phyloP scores from a whole-genome alignment of 2,888 invertebrate species.

The Caenorhabditis virilis region DNA sequence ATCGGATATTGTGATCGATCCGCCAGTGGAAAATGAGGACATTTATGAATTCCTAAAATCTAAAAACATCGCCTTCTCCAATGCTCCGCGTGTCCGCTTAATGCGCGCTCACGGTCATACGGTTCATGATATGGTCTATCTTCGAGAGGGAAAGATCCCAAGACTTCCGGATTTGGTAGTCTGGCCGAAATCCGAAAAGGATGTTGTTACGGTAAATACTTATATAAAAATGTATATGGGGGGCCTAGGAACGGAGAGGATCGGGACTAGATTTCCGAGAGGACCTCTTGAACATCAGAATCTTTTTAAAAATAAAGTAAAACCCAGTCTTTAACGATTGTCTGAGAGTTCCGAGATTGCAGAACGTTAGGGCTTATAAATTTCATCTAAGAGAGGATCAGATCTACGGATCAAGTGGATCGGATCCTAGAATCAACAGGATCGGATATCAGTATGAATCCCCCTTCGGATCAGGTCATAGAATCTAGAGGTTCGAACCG shows the following conservation, averaged over 20 bases:
- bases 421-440: no score
- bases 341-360: neutral
- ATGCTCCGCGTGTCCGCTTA: constrained; percentile 73
- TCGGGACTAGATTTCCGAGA: neutral
- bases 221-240: neutral
- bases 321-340: no score
- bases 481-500: neutral
- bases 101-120: constrained; percentile 66
- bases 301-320: no score
- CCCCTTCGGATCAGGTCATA: neutral
- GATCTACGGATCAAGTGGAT: neutral
- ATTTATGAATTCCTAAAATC: constrained; percentile 87
- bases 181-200: constrained; percentile 78
- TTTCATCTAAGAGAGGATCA: neutral
- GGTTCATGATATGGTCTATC: constrained; percentile 82
- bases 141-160: constrained; percentile 77
- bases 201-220: constrained; percentile 29
- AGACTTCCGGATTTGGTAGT: constrained; percentile 90
- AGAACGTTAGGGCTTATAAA: neutral
- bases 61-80: constrained; percentile 81
- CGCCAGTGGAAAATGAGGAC: constrained; percentile 84
- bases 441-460: no score
- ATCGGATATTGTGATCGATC: constrained; percentile 75
- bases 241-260: neutral
- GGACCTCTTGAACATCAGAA: no score